Percentiles rank a stretch among this genome's conserved stretches.
Evolutionary conservation across 2,797 vertebrate species (phyloP).

Genomic region (Pempheris klunzingeri): DNA sequence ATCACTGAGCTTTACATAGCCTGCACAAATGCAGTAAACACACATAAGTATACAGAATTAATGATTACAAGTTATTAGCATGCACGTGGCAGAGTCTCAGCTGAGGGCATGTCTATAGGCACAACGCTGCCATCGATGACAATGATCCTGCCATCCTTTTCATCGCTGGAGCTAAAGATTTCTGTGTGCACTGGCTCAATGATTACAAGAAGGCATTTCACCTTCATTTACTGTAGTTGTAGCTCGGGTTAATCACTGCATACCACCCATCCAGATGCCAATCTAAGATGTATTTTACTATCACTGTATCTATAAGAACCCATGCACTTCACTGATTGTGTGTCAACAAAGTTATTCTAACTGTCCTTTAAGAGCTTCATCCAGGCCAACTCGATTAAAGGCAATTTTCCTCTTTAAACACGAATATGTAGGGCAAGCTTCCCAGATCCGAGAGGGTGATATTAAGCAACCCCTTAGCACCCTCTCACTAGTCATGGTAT

Average conservation of each 20-base stretch:
- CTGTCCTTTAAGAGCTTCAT: conserved; percentile 49
- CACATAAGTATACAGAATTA: conserved; percentile 32
- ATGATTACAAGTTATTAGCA: conserved; percentile 63
- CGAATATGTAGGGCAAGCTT: conserved; percentile 33
- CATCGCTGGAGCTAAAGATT: conserved; percentile 18
- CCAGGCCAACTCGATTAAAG: conserved; percentile 58
- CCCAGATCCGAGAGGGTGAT: conserved; percentile 52
- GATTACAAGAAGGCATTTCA: conserved; percentile 37
- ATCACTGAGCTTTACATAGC: conserved; percentile 26
- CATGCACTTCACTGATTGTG: conserved; percentile 40
- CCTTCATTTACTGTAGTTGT: conserved; percentile 50
- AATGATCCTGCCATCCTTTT: conserved; percentile 48
- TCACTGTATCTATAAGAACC: conserved; percentile 20
- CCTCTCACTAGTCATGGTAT: conserved; percentile 23
- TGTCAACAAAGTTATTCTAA: conserved; percentile 49
- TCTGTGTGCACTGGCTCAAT: conserved; percentile 35
- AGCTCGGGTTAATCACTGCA: conserved; percentile 41
- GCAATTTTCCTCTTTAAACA: conserved; percentile 59
- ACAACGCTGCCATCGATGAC: conserved; percentile 42
- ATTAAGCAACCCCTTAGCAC: conserved; percentile 46
- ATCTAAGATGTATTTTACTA: conserved; percentile 26
- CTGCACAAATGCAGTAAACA: conserved; percentile 38
- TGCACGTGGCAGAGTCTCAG: conserved; percentile 31
- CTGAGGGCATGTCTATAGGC: conserved; percentile 32
- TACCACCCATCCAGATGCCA: neutral